Base-by-base conservation (phyloP, 1,140 invertebrate genomes). In the Rhyzopertha dominica region DNA sequence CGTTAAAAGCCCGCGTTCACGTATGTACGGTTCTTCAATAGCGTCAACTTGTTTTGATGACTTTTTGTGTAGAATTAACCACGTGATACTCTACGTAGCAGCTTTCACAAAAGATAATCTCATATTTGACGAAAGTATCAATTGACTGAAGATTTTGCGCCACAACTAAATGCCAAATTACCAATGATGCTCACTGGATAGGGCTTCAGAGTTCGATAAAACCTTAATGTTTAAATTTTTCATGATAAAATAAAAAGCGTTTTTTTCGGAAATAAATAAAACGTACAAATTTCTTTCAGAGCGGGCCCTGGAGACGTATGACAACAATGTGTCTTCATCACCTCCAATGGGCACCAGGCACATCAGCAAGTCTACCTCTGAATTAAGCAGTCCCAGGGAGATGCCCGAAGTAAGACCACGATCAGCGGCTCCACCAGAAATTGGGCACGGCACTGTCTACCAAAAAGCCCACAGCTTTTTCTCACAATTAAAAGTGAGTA, bases 381-480 rank as follows among this genome's bases (percentile, higher is more conserved):
- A 77, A 59, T 50, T 77, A 47, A 69, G 71, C 48, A 64, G 58
- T 34, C 63, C 63, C 5, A 57, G 61, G 23, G 58, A 65, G 35
- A 62, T 63, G 49, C 61, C 61, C 1, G 65, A 63, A 41, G 62
- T 69, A 31, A 66, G 74, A 10, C 72, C 73, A 20, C 62, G 70
- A 26, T 72, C 72, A 29, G 62, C 66, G 1, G 72, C 59, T 54
- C 70, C 47, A 56, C 70, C 34, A 51, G 69, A 36, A 66, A 70
- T 29, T 49, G 66, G 59, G 39, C 72, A 61, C 38, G 60, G 72
- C 4, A 74, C 78, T 9, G 80, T 83, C 25, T 74, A 80, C 26
- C 81, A 83, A 61, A 79, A 79, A 52, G 82, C 81, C 1, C 81
- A 83, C 55, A 79, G 75, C 12, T 84, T 85, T 61, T 82, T 85